Conservation (phyloP, 2,113 vertebrate species). For the Bubalus kerabau region DNA sequence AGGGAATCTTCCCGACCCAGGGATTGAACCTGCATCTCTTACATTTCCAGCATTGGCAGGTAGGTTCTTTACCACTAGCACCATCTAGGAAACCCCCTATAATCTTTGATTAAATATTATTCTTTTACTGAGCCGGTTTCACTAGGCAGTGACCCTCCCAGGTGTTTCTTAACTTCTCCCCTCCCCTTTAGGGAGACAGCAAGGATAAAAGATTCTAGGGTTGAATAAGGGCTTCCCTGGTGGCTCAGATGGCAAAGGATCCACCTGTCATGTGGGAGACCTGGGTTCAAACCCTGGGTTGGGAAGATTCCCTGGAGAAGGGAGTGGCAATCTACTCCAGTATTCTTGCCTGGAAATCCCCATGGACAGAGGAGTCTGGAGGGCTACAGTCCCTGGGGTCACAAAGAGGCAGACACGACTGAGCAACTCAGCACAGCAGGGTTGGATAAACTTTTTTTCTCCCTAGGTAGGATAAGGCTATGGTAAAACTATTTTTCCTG, state of each 20-base stretch:
- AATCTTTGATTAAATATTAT: neutral
- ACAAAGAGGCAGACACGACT: neutral
- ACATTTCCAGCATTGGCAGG: neutral
- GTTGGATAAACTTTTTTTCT: neutral
- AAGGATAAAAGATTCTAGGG: neutral
- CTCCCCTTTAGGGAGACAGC: neutral
- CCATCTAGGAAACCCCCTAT: neutral
- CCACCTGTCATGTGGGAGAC: neutral
- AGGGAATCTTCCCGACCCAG: neutral
- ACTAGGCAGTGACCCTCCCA: neutral
- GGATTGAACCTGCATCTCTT: rapidly evolving
- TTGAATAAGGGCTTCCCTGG: neutral
- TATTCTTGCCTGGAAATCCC: neutral
- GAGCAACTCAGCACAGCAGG: neutral
- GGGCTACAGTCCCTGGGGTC: neutral
- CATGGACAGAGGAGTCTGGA: neutral
- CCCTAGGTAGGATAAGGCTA: neutral
- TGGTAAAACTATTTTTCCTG: neutral
- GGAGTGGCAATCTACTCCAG: neutral
- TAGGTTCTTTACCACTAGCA: neutral
- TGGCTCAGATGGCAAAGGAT: neutral
- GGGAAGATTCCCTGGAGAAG: neutral
- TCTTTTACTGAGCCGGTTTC: neutral
- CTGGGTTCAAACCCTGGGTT: neutral
- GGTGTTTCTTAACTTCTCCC: neutral